phyloP scores from a whole-genome alignment of 2,797 vertebrate species.

The Tiaroga cobitis region DNA sequence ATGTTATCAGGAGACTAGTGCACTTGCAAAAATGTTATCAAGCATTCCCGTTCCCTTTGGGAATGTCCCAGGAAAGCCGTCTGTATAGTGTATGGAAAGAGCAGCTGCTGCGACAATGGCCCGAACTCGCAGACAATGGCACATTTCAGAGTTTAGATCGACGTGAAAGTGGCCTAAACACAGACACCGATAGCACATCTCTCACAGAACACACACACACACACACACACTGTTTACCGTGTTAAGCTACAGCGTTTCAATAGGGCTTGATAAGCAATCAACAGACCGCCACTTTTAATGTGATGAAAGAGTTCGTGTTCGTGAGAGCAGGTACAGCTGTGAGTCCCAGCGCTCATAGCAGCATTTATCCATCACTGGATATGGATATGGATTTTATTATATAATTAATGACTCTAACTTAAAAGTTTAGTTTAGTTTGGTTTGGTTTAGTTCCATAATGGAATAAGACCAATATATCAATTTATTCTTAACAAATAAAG shows the following conservation, averaged over 20 bases:
- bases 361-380: background rate
- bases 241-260: slow-evolving; percentile 59
- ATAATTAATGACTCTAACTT: background rate
- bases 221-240: slow-evolving; percentile 57
- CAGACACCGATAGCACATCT: slow-evolving; percentile 70
- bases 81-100: slow-evolving; percentile 66
- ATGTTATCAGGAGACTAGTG: slow-evolving; percentile 42
- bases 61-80: slow-evolving; percentile 60
- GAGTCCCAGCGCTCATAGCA: too few species aligned
- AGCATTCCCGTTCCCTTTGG: slow-evolving; percentile 4
- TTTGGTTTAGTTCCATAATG: too few species aligned
- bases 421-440: too few species aligned
- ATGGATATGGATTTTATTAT: background rate
- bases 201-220: slow-evolving; percentile 59
- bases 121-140: slow-evolving; percentile 71
- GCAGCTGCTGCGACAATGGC: slow-evolving; percentile 67
- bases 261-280: slow-evolving; percentile 74
- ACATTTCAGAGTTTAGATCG: slow-evolving; percentile 72
- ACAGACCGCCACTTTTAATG: slow-evolving; percentile 59
- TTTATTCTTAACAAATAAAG: background rate
- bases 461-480: background rate
- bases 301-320: slow-evolving; percentile 51
- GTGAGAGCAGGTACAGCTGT: slow-evolving; percentile 39
- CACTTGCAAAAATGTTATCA: slow-evolving; percentile 33
- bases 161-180: slow-evolving; percentile 63